Conservation (phyloP, 2,113 vertebrate species). For the Apus apus region DNA sequence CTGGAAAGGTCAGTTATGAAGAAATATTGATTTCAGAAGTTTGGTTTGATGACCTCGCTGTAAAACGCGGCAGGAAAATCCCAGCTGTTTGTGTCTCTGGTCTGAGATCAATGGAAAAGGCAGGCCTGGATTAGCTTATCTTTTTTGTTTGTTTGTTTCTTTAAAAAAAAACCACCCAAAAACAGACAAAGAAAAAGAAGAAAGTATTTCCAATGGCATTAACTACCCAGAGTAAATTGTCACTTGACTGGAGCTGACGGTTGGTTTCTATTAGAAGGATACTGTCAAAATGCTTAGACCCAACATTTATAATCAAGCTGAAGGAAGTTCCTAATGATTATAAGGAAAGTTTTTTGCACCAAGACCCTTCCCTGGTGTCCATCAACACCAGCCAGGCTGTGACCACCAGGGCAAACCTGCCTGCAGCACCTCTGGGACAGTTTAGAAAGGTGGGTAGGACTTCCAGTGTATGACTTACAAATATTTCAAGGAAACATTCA, state of each 20-base stretch:
- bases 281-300: not conserved
- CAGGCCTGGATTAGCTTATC: not conserved
- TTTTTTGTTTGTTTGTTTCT: not conserved
- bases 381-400: not conserved
- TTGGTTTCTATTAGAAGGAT: slow-evolving; percentile 6
- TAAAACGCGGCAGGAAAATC: slow-evolving; percentile 12
- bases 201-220: not conserved
- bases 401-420: not conserved
- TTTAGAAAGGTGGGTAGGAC: not conserved
- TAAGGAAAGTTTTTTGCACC: not conserved
- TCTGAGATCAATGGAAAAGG: slow-evolving; percentile 2
- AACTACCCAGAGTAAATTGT: not conserved
- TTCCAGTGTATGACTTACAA: not conserved
- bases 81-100: not conserved
- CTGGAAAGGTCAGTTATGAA: slow-evolving; percentile 66
- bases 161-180: not conserved
- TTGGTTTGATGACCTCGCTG: slow-evolving; percentile 21
- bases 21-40: slow-evolving; percentile 68
- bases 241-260: not conserved
- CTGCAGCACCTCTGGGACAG: not conserved
- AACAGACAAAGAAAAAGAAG: not conserved
- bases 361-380: not conserved
- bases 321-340: not conserved
- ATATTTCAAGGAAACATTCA: not conserved
- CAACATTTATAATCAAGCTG: not conserved